These are phyloP conservation scores for Sitodiplosis mosellana DNA, from an alignment of 1,140 invertebrate genomes.

Conservation along the genomic window DNA sequence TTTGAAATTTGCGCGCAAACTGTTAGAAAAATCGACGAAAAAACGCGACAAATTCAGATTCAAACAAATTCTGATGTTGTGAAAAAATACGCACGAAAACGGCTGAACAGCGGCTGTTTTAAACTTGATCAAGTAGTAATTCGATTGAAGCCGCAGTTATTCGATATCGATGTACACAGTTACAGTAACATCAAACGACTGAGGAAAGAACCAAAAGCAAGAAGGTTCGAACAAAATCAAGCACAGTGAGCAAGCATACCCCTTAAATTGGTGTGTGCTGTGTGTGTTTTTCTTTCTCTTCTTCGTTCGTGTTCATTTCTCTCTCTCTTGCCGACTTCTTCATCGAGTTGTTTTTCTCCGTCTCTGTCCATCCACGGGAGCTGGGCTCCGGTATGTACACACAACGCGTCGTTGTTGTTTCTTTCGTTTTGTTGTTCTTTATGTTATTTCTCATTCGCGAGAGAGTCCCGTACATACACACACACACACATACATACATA, in stretches of 20 bases:
- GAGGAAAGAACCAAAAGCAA: slow-evolving; percentile 2
- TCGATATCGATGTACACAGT: neutral
- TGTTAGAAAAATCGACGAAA: neutral
- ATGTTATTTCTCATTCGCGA: too few relatives aligned
- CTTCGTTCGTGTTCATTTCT: neutral
- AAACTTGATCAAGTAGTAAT: neutral
- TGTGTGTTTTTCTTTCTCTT: neutral
- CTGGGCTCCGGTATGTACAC: too few relatives aligned
- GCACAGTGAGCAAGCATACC: neutral
- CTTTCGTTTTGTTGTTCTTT: too few relatives aligned
- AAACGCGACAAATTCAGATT: neutral
- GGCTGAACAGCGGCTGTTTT: neutral
- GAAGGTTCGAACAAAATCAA: slow-evolving; percentile 4
- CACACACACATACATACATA: too few relatives aligned
- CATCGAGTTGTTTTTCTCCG: too few relatives aligned
- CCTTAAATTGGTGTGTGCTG: neutral
- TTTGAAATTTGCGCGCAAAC: too few relatives aligned
- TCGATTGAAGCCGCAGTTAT: neutral
- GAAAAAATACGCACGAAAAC: neutral
- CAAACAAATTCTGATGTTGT: neutral
- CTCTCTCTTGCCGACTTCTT: too few relatives aligned
- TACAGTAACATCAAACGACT: slow-evolving; percentile 1
- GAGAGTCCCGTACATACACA: too few relatives aligned
- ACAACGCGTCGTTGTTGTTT: too few relatives aligned
- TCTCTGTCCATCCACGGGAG: too few relatives aligned